A percentile compares a stretch with the other conserved stretches of the same genome.
Conservation (phyloP, 2,797 vertebrate species). For the Mycteria americana region DNA sequence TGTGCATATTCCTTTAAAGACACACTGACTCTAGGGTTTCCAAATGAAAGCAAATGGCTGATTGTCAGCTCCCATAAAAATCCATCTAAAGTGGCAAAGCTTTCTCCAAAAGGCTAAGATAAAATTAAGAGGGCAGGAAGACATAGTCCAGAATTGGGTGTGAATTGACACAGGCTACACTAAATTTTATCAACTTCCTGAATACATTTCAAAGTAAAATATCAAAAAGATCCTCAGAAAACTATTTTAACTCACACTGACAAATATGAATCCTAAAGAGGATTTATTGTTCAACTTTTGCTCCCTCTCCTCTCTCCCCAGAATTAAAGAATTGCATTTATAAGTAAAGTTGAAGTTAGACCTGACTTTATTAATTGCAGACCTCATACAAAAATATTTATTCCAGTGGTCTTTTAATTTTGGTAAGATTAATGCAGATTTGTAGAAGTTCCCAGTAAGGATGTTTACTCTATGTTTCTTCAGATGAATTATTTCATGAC, state of each 20-base stretch:
- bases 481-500: not conserved
- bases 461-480: not conserved
- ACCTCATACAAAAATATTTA: not conserved
- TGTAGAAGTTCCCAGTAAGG: not conserved
- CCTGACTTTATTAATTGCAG: not conserved
- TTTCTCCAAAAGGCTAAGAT: not conserved
- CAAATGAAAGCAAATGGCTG: not conserved
- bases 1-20: not conserved
- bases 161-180: not conserved
- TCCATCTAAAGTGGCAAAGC: not conserved
- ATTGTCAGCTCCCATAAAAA: not conserved
- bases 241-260: not conserved
- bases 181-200: not conserved
- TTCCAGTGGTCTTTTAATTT: not conserved
- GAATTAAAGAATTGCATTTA: not conserved
- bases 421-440: not conserved
- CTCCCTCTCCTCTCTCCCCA: not conserved
- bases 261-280: not conserved
- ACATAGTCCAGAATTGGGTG: not conserved
- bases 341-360: not conserved
- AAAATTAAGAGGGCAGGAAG: not conserved
- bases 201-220: not conserved
- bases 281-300: not conserved
- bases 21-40: not conserved
- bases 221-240: not conserved